Percentiles rank a stretch among this genome's conserved stretches.
Evolutionary conservation across 2,888 invertebrate genomes (phyloP).

Genomic region (Amiota communis): DNA sequence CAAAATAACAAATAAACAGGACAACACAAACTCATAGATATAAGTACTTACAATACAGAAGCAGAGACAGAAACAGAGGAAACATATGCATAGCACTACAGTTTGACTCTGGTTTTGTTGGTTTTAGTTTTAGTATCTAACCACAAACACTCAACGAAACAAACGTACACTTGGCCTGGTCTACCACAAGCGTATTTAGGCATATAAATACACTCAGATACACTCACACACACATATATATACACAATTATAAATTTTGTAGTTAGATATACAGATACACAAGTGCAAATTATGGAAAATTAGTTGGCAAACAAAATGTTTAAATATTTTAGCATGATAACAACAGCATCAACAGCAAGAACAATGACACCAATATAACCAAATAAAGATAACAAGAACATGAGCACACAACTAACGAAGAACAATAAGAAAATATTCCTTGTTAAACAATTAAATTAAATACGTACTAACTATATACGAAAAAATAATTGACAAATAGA

Average conservation of each 20-base stretch:
- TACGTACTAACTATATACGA: no score
- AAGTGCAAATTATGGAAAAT: constrained; percentile 41
- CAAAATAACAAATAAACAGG: neutral
- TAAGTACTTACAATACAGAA: neutral
- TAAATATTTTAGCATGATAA: constrained; percentile 52
- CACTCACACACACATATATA: constrained; percentile 15
- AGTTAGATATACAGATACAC: no score
- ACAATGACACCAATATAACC: no score
- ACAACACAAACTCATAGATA: neutral
- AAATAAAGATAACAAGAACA: no score
- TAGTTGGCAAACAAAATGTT: constrained; percentile 53
- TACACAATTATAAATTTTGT: constrained; percentile 33
- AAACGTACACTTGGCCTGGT: neutral
- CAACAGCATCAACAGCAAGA: neutral
- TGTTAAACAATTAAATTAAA: no score
- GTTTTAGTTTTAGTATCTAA: no score
- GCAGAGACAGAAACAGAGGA: no score
- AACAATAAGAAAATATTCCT: no score
- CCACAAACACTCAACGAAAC: neutral
- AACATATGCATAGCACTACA: neutral
- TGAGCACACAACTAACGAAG: no score
- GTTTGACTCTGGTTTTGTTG: neutral
- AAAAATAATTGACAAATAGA: no score
- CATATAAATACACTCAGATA: constrained; percentile 7
- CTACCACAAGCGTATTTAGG: neutral